These are phyloP conservation scores for Coptodon rendalli DNA, from an alignment of 2,113 vertebrate genomes.

Conservation along the genomic window DNA sequence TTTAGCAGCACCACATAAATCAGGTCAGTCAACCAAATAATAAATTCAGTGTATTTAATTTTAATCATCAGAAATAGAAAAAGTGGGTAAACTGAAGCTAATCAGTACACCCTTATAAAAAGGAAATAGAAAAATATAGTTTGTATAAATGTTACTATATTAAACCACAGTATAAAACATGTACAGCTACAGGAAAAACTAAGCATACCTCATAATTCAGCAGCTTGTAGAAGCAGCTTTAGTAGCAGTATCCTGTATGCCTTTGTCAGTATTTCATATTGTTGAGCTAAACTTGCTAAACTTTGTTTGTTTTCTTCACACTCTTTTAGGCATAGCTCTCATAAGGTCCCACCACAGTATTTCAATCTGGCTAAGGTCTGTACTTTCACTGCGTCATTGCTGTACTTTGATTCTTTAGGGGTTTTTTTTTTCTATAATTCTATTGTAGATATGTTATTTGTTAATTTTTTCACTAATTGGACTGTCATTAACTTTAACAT, in stretches of 20 bases:
- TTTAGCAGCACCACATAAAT: neutral
- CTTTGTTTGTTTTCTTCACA: neutral
- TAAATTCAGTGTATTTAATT: neutral
- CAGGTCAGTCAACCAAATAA: neutral
- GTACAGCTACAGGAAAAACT: neutral
- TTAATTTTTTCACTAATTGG: rapidly evolving
- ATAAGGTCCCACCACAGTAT: neutral
- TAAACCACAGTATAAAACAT: neutral
- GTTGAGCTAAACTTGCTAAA: neutral
- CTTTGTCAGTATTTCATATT: neutral
- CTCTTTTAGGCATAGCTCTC: neutral
- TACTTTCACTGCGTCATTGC: neutral
- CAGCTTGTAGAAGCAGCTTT: neutral
- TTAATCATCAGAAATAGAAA: neutral
- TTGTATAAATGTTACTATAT: neutral
- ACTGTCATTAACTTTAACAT: neutral
- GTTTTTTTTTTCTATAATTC: too few species aligned
- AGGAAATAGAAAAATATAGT: neutral
- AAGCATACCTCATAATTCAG: rapidly evolving
- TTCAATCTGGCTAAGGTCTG: neutral
- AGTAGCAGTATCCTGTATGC: neutral
- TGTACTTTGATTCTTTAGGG: rapidly evolving
- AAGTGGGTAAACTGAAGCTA: neutral
- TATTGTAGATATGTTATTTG: neutral
- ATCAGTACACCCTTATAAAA: neutral